Evolutionary conservation across 2,888 invertebrate genomes (phyloP), one percentile per base, ranked within the genome.

Genomic region (Cheilosia urbana): DNA sequence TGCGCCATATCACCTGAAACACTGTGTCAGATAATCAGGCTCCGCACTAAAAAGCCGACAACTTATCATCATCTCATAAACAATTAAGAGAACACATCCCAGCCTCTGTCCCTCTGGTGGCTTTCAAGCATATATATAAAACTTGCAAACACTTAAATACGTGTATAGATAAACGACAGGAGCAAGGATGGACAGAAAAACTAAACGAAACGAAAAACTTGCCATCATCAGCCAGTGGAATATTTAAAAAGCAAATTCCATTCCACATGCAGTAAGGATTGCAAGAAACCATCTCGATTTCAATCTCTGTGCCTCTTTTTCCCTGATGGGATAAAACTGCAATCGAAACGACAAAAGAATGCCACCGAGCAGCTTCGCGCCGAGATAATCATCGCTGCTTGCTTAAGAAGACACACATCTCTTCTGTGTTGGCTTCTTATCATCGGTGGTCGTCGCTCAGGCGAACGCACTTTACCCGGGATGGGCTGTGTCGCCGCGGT

Each of bases 311-410:
- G 30, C 69, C 53, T 45, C 57, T 37, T 13, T 37, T 11, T 37
- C 37, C 13, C 13, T 37, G 11, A 11, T 2, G 71, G 81, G 76
- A 85, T 81, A 85, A 63, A 68, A 80, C 71, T 80, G 72, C 81
- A 47, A 80, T 84, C 81, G 76, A 47, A 37, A 81, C 81, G 75
- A 81, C 81, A 85, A 85, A 85, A 85, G 85, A 85, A 85, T 85
- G 85, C 81, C 81, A 85, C 81, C 81, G 71, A 84, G 53, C 84
- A 63, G 81, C 81, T 85, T 85, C 72, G 37, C 72, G 57, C 24
- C n/a, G n/a, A 76, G 76, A 85, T 85, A 85, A 81, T 85, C 66
- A 85, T 85, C 85, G 62, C 65, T 84, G 62, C 65, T 84, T 24
- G 77, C 60, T 21, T 68, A 63, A 55, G 63, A 78, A 71, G 68